A percentile compares a stretch with the other conserved stretches of the same genome.
phyloP scores from a whole-genome alignment of 2,888 invertebrate species.

The Drosophila mettleri region DNA sequence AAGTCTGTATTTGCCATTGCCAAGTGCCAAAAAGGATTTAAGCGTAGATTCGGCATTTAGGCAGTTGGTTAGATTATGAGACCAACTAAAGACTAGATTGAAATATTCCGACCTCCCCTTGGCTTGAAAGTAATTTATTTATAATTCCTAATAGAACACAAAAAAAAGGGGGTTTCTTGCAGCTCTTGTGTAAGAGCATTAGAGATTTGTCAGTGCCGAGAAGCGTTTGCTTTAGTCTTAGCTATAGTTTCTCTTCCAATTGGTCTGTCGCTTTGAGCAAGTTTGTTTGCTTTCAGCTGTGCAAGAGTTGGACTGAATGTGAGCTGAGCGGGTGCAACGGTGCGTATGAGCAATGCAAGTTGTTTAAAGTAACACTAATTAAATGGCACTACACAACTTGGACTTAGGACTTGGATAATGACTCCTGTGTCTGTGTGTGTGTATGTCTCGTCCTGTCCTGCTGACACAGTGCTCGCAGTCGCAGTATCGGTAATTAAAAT shows the following conservation, averaged over 20 bases:
- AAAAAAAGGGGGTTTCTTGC: not conserved
- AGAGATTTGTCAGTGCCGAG: conserved; percentile 8
- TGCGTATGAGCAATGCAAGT: conserved; percentile 68
- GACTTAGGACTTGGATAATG: conserved; percentile 50
- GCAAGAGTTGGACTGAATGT: not conserved
- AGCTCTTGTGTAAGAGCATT: conserved; percentile 24
- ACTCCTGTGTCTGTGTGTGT: conserved; percentile 4
- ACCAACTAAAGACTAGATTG: not conserved
- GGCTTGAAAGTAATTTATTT: too few relatives aligned
- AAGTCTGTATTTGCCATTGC: not conserved
- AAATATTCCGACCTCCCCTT: too few relatives aligned
- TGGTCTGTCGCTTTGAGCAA: conserved; percentile 37
- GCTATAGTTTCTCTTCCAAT: conserved; percentile 22
- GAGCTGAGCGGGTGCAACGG: conserved; percentile 30
- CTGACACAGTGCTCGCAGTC: conserved; percentile 42
- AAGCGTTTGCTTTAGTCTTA: not conserved
- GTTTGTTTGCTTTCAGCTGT: conserved; percentile 37
- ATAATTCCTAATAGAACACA: not conserved
- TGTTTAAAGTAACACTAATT: conserved; percentile 74
- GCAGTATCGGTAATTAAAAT: conserved; percentile 82
- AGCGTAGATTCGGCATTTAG: too few relatives aligned
- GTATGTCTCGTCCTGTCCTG: conserved; percentile 23
- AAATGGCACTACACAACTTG: conserved; percentile 62
- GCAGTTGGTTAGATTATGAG: not conserved
- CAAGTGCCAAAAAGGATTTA: not conserved